Evolutionary conservation across 2,113 vertebrate genomes (phyloP).

Genomic region (Cynopterus brachyotis): DNA sequence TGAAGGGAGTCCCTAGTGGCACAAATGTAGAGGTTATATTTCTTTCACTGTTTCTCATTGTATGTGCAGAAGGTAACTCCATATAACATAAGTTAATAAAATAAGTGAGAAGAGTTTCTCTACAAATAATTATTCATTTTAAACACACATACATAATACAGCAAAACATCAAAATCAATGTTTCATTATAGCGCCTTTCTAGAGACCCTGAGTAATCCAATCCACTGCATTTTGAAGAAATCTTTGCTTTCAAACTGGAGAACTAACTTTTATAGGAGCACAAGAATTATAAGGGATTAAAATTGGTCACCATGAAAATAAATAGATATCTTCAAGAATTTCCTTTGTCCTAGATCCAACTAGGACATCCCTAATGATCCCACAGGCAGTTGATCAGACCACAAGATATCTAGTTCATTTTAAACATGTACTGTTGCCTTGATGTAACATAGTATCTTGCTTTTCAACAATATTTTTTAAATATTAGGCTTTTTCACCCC

Average conservation of each 20-base stretch:
- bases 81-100: not conserved
- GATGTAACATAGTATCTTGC: not conserved
- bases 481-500: not conserved
- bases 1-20: not conserved
- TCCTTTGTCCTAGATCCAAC: not conserved
- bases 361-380: not conserved
- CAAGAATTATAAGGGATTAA: conserved; percentile 20
- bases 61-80: not conserved
- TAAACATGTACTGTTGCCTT: not conserved
- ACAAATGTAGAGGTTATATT: not conserved
- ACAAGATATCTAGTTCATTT: not conserved
- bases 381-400: not conserved
- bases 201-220: not conserved
- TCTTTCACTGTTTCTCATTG: not conserved
- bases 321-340: not conserved
- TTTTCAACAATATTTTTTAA: not conserved
- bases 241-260: not conserved
- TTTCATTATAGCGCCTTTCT: not conserved
- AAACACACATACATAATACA: not conserved
- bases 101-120: not conserved
- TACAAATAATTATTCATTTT: not conserved
- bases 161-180: not conserved
- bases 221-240: not conserved
- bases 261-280: not conserved
- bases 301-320: not conserved